Percentiles rank a stretch among this genome's conserved stretches.
These are phyloP conservation scores for Dendrocincla tyrannina DNA, from an alignment of 2,797 vertebrate genomes.

Conservation along the genomic window DNA sequence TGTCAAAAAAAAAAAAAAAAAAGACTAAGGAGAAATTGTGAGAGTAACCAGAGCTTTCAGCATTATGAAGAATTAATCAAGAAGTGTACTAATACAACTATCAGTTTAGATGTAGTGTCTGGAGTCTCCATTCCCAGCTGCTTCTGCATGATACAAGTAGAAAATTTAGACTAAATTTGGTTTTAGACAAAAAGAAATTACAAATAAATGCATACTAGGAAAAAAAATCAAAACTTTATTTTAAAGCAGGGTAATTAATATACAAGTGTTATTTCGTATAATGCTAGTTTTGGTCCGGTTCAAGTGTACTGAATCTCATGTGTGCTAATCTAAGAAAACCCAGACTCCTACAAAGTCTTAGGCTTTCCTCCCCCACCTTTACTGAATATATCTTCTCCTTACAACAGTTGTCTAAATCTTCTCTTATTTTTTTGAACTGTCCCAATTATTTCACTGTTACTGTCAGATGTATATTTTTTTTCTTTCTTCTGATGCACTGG, in stretches of 20 bases:
- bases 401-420: neutral
- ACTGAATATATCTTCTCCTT: neutral
- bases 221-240: neutral
- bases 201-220: neutral
- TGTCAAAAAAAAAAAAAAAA: neutral
- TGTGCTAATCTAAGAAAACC: neutral
- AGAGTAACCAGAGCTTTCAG: neutral
- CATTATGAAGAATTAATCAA: neutral
- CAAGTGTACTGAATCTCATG: neutral
- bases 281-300: neutral
- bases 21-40: rapidly evolving
- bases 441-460: neutral
- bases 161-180: neutral
- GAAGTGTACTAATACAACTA: neutral
- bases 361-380: neutral
- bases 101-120: neutral
- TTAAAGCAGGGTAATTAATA: neutral
- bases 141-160: neutral
- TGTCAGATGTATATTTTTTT: neutral
- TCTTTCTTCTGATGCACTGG: neutral
- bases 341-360: neutral
- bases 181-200: neutral
- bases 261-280: neutral
- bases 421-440: neutral
- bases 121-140: neutral